Percentiles rank a stretch among this genome's conserved stretches.
These are phyloP conservation scores for Lasioglossum zephyrum DNA, from an alignment of 2,888 invertebrate genomes.

Conservation along the genomic window DNA sequence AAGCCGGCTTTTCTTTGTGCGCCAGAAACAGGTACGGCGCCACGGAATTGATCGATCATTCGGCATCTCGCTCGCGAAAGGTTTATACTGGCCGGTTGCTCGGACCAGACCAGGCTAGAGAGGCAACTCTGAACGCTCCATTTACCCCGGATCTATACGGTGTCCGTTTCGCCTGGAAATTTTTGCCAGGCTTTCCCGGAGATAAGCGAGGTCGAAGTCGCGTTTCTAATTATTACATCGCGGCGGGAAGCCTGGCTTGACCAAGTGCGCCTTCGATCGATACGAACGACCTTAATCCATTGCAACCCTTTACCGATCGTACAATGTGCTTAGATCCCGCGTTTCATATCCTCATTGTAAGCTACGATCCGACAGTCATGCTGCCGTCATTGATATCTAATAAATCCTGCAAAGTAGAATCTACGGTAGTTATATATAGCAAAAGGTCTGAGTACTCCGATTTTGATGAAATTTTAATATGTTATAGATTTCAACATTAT, in stretches of 20 bases:
- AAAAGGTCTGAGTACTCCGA: too few relatives aligned
- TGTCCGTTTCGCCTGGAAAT: constrained; percentile 29
- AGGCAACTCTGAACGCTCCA: constrained; percentile 56
- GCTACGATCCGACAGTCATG: constrained; percentile 1
- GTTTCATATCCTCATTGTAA: constrained; percentile 13
- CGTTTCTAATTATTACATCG: constrained; percentile 45
- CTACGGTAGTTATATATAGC: background rate
- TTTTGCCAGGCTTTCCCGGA: constrained; percentile 35
- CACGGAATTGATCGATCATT: constrained; percentile 71
- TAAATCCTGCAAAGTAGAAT: background rate
- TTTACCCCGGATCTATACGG: constrained; percentile 52
- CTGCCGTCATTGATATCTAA: constrained; percentile 7
- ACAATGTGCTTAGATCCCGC: constrained; percentile 2
- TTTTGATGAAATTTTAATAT: too few relatives aligned
- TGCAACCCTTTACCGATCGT: constrained; percentile 10
- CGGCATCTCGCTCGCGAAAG: constrained; percentile 54
- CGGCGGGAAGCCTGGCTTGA: constrained; percentile 9
- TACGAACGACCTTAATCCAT: background rate
- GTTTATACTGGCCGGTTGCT: constrained; percentile 37
- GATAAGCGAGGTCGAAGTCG: constrained; percentile 32
- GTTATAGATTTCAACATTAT: too few relatives aligned
- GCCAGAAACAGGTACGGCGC: constrained; percentile 68
- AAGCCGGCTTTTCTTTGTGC: constrained; percentile 63
- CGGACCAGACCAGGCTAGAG: background rate
- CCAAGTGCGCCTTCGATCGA: background rate